Base-by-base conservation (phyloP, 2,888 invertebrate species). In the Pantelozetes paolii region DNA sequence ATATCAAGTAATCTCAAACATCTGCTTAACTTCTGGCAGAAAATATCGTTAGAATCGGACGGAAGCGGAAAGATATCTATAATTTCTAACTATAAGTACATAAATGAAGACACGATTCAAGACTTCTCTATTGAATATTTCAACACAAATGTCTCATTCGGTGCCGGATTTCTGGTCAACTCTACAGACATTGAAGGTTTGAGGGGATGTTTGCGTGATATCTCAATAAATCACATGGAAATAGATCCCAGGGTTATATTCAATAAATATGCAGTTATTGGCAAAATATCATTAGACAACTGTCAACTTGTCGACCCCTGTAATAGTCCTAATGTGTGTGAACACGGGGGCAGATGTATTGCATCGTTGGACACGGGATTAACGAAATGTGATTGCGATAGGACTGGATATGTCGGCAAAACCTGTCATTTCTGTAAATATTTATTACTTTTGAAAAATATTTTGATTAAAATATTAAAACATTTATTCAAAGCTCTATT, bases 271-370 rank as follows among this genome's bases (percentile, higher is more conserved):
- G 15, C 45, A 0, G 28, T 75, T 26, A 20, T 74, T 62, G 93
- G 93, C 3, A 92, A 92, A 83, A 92, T 94, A 15, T 92, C 93
- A 0, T 84, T 94, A 76, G 94, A 94, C 80, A 92, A 93, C 80
- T 94, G 94, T 81, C 88, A 90, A 80, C 90, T 93, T 80, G 90
- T 94, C 1, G 91, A 94, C 83, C 92, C 93, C 0, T 94, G 94
- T 80, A 89, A 89, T 48, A 85, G 92, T 76, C 93, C 93, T 0
- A 92, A 93, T 79, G 92, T 92, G 62, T 95, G 95, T 80, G 93
- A 94, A 80, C 94, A 96, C 81, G 92, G 90, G 1, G 94, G 94
- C 0, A 88, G 90, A 79, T 96, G 95, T 83, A 90, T 92, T 30
- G 91, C 73, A 13, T 28, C 57, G 2, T 18, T 57, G 20, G 67